A percentile compares a stretch with the other conserved stretches of the same genome.
Evolutionary conservation across 2,888 invertebrate species (phyloP).

Genomic region (Cetonia aurata): DNA sequence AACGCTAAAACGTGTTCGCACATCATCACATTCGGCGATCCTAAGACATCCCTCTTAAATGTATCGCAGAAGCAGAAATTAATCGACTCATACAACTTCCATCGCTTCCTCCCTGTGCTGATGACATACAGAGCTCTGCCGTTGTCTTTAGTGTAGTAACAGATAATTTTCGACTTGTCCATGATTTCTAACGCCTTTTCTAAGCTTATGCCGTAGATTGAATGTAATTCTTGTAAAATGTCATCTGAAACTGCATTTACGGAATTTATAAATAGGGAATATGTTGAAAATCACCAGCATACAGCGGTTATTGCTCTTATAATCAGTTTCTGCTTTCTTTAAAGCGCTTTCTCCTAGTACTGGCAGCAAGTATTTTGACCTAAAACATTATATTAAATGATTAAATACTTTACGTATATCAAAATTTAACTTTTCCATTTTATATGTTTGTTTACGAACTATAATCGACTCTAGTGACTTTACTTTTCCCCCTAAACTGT

Average conservation of each 20-base stretch:
- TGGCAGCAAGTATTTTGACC: conserved; percentile 50
- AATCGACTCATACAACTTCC: conserved; percentile 73
- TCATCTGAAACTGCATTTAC: conserved; percentile 71
- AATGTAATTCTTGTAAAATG: conserved; percentile 70
- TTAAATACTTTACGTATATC: conserved; percentile 5
- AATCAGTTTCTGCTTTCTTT: conserved; percentile 53
- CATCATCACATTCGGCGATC: conserved; percentile 67
- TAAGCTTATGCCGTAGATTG: conserved; percentile 72
- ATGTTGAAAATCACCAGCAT: conserved; percentile 42
- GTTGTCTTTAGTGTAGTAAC: conserved; percentile 67
- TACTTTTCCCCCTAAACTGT: not conserved
- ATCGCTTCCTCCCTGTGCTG: conserved; percentile 70
- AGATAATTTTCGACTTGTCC: conserved; percentile 70
- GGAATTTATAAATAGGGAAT: conserved; percentile 5
- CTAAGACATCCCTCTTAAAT: conserved; percentile 72
- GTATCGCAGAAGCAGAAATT: conserved; percentile 79
- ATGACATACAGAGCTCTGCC: conserved; percentile 72
- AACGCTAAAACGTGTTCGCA: conserved; percentile 79
- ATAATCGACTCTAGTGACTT: not conserved
- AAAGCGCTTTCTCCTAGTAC: conserved; percentile 49
- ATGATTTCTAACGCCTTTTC: conserved; percentile 74
- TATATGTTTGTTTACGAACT: not conserved
- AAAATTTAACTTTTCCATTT: conserved; percentile 15
- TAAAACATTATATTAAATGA: conserved; percentile 44
- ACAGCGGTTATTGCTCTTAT: conserved; percentile 53